A percentile compares a stretch with the other conserved stretches of the same genome.
Evolutionary conservation across 2,888 invertebrate species (phyloP).

Genomic region (Drosophila paracracens): DNA sequence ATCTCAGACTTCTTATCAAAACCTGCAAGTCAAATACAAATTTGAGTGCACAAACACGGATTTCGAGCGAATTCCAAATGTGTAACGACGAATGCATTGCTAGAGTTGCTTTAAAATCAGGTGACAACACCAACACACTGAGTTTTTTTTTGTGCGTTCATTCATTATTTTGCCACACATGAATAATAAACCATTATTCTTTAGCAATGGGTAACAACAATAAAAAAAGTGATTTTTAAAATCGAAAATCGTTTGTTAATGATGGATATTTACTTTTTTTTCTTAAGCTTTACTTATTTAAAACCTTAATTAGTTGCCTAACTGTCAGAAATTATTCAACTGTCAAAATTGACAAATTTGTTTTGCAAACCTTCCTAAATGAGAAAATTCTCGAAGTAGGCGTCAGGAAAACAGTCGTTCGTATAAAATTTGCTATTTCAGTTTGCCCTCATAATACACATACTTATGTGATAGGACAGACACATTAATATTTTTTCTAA

Average conservation of each 20-base stretch:
- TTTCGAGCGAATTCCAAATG: conserved; percentile 17
- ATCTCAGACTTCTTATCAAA: conserved; percentile 52
- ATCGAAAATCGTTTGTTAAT: not conserved
- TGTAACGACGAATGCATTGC: not conserved
- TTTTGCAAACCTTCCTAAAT: not conserved
- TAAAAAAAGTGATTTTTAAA: not conserved
- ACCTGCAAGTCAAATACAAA: conserved; percentile 29
- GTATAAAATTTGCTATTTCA: conserved; percentile 14
- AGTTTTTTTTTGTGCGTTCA: not conserved
- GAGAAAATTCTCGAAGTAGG: conserved; percentile 23
- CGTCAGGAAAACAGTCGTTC: conserved; percentile 5
- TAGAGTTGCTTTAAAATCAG: conserved; percentile 6
- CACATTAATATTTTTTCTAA: conserved; percentile 52
- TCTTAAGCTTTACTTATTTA: not conserved
- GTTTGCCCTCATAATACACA: conserved; percentile 46
- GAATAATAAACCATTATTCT: not conserved
- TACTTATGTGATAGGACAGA: conserved; percentile 54
- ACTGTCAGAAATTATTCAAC: not conserved
- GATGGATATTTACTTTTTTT: not conserved
- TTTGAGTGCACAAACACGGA: conserved; percentile 17
- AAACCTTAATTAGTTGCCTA: not conserved
- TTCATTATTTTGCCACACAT: not conserved
- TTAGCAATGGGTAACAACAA: not conserved
- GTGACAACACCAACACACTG: not conserved
- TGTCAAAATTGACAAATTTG: not conserved